Percentiles rank a stretch among this genome's conserved stretches.
These are phyloP conservation scores for Oxygymnocypris stewartii DNA, from an alignment of 2,113 vertebrate genomes.

Conservation along the genomic window DNA sequence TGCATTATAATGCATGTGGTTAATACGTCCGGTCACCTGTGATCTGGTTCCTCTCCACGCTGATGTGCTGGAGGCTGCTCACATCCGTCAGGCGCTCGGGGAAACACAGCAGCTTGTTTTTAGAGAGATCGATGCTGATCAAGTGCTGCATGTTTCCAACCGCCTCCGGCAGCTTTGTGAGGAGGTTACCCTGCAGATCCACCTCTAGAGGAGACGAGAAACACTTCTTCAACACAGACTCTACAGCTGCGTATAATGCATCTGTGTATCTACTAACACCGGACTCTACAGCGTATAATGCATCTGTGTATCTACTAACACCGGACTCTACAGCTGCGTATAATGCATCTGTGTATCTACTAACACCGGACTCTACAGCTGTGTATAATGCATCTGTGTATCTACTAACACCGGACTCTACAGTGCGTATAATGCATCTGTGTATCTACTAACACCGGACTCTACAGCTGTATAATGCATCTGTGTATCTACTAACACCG, in stretches of 20 bases:
- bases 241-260: background rate
- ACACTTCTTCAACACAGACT: background rate
- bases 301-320: too few relatives aligned
- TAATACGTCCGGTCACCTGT: slow-evolving; percentile 73
- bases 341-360: too few relatives aligned
- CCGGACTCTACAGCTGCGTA: too few relatives aligned
- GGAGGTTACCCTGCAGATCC: slow-evolving; percentile 82
- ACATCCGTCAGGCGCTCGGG: slow-evolving; percentile 82
- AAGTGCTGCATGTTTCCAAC: slow-evolving; percentile 79
- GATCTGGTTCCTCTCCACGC: slow-evolving; percentile 87
- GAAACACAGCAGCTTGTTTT: slow-evolving; percentile 84
- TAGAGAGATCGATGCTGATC: slow-evolving; percentile 82
- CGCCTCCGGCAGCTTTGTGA: slow-evolving; percentile 83
- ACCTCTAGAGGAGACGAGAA: slow-evolving; percentile 69
- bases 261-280: background rate
- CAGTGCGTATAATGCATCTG: too few relatives aligned
- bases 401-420: too few relatives aligned
- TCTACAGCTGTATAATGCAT: too few relatives aligned
- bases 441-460: too few relatives aligned
- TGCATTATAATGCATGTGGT: background rate
- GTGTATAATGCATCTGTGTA: too few relatives aligned
- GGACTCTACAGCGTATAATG: background rate
- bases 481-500: too few relatives aligned
- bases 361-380: too few relatives aligned
- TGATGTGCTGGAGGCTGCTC: slow-evolving; percentile 81